Base-by-base conservation (phyloP, 2,797 vertebrate species). In the Chelonia mydas region DNA sequence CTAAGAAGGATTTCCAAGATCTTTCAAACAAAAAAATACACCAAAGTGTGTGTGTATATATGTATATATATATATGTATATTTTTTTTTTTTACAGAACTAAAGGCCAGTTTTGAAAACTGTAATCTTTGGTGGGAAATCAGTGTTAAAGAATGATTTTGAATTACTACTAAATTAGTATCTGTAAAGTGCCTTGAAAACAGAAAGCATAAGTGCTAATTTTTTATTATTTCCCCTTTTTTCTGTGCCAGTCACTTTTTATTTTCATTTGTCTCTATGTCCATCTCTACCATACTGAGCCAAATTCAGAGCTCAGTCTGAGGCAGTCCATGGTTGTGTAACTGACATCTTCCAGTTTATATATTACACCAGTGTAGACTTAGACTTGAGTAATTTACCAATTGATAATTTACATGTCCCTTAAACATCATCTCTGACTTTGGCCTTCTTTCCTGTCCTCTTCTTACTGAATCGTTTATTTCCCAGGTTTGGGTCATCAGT, bases 101-200 rank as follows among this genome's bases (percentile, higher is more conserved):
- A 90, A 96, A 96, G 96, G 49, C 93, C 93, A 95, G 19, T 86
- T 97, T 90, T 92, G 93, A 96, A 96, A 97, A 97, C 94, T 90
- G 72, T 93, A 84, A 47, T 94, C 94, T 95, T 88, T 95, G 86
- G 89, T 95, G 51, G 83, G 90, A 95, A 93, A 90, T 86, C 53
- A 95, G 95, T 23, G 51, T 96, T 96, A 96, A 85, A 86, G 95
- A 94, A 93, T 87, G 81, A 0, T 95, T 95, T 89, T 90, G 5
- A 74, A 95, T 96, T 95, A 94, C 83, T 0, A 77, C 0, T 89
- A 68, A 94, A 81, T 94, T 94, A 94, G 68, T 83, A 17, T 89
- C 87, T 89, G 57, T 81, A 49, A 84, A 83, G 31, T 92, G 47
- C 54, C 51, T 93, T 92, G 78, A 84, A 89, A 91, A 95, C 51